Base-by-base conservation (phyloP, 2,888 invertebrate genomes). In the Epistrophe eligans region DNA sequence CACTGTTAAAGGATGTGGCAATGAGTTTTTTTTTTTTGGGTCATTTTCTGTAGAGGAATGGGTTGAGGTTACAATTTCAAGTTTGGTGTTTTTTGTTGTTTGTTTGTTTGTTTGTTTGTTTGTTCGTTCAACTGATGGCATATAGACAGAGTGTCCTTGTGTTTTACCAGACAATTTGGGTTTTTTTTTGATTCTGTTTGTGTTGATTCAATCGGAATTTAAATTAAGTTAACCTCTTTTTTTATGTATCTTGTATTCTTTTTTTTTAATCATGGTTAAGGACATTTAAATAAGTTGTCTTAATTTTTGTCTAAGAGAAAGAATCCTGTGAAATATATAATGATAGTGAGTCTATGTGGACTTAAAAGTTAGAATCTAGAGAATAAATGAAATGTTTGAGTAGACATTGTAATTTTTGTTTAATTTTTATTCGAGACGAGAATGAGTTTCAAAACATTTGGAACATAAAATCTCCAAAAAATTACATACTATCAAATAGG, bases 1-100 rank as follows among this genome's bases (percentile, higher is more conserved):
- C 38, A 55, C 35, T 60, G 32, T 60, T 66, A 50, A 50, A 50
- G 60, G 70, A 73, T 66, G 66, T 79, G 58, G 58, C 60, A 43
- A 40, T 60, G 64, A 28, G 67, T 66, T 9, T 24, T n/a, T 17
- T 58, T 48, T 64, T 45, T 45, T n/a, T 70, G 32, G 62, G 58
- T 55, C 70, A 70, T 62, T 24, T 24, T 62, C 28, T 50, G 40
- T 15, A 10, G 50, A 38, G 11, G 43, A 82, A 66, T 52, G 66
- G 43, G 67, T 64, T 19, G 43, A 50, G 64, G 77, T 72, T 71
- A 72, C 55, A 55, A 40, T 70, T 55, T 70, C 15, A 17, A 55
- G 70, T 70, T 67, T 50, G 35, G 8, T 50, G 38, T 19, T 67
- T 48, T 67, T 1, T 66, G 3, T 35, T 32, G 35, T 48, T 11